Evolutionary conservation across 2,797 vertebrate species (phyloP).

Genomic region (Labeo calbasu): DNA sequence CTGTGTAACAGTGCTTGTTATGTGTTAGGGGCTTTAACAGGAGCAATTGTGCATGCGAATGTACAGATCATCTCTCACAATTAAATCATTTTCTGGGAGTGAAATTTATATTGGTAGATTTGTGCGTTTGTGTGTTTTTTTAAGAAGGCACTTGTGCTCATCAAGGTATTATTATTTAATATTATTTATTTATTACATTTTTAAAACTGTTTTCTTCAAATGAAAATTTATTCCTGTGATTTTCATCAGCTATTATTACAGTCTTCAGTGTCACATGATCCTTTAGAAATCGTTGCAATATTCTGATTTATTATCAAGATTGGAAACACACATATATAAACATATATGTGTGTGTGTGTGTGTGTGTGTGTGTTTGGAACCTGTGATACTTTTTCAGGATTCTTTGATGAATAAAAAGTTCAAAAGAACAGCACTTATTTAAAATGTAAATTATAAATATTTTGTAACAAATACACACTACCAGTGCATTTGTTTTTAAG

Average conservation of each 20-base stretch:
- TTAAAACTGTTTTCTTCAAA: not conserved
- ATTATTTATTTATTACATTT: too few species aligned
- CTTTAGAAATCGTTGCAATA: not conserved
- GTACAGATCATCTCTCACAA: conserved; percentile 1
- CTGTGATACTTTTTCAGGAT: too few species aligned
- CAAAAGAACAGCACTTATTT: too few species aligned
- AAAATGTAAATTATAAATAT: too few species aligned
- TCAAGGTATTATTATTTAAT: not conserved
- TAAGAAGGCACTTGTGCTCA: not conserved
- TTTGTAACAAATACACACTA: too few species aligned
- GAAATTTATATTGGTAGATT: not conserved
- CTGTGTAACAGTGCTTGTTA: not conserved
- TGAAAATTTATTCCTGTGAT: not conserved
- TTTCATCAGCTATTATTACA: not conserved
- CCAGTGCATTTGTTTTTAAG: too few species aligned
- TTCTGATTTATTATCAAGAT: too few species aligned
- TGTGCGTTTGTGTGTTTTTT: not conserved
- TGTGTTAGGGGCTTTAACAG: conserved; percentile 3
- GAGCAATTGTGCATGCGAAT: not conserved
- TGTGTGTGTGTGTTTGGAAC: too few species aligned
- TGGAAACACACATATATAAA: too few species aligned
- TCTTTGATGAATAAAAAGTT: too few species aligned
- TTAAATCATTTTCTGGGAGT: not conserved
- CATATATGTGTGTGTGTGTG: too few species aligned
- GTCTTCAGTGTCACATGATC: not conserved